These are phyloP conservation scores for Dascillus cervinus DNA, from an alignment of 2,888 invertebrate species.

Conservation along the genomic window DNA sequence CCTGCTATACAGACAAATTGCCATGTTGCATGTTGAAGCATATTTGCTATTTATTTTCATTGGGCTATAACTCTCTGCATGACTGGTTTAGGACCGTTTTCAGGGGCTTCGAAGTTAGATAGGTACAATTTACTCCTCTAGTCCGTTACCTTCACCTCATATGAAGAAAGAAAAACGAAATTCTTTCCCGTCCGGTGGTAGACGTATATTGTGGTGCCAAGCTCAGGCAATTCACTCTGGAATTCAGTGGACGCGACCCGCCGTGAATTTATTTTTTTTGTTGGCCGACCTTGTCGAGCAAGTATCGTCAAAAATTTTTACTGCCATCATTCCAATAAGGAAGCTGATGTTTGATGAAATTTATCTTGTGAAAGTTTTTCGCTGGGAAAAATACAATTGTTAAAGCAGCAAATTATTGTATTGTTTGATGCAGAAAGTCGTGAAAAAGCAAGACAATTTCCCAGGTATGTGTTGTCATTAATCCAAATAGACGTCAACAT, in stretches of 20 bases:
- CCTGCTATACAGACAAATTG: no score
- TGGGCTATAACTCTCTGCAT: conserved; percentile 22
- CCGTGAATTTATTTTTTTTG: conserved; percentile 2
- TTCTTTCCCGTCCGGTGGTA: conserved; percentile 13
- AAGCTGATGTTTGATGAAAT: no score
- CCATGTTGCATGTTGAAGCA: conserved; percentile 9
- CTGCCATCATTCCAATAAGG: no score
- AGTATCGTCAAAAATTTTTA: no score
- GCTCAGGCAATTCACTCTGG: conserved; percentile 7
- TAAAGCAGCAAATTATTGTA: no score
- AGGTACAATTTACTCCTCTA: conserved; percentile 22
- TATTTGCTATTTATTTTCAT: conserved; percentile 26
- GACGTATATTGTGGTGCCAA: conserved; percentile 13
- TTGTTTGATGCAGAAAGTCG: no score
- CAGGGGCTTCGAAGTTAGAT: conserved; percentile 18
- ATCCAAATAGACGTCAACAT: no score
- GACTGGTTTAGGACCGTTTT: conserved; percentile 17
- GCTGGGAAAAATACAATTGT: no score
- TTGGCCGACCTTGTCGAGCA: no score
- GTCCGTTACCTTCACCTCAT: conserved; percentile 21
- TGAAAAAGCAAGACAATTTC: no score
- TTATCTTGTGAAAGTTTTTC: no score
- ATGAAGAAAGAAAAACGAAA: conserved; percentile 15
- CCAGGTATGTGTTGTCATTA: no score
- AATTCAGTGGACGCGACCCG: conserved; percentile 10